Evolutionary conservation across 2,888 invertebrate genomes (phyloP), one percentile per base, ranked within the genome.

Genomic region (Andrena trimmerana): DNA sequence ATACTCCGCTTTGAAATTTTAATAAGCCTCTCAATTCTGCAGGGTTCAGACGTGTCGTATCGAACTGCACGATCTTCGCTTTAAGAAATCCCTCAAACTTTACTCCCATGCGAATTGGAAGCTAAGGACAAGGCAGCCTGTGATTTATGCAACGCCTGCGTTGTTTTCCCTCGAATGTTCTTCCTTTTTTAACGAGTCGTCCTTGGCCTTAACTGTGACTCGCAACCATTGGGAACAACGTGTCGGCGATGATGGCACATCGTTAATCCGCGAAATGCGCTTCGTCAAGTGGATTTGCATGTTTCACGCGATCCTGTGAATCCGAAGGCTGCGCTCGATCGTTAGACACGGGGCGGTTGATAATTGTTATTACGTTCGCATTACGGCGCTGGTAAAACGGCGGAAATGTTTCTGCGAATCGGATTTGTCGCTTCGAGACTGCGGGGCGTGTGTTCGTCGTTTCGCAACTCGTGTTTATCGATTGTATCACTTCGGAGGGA

Each of bases 181-280:
- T 27, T 16, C 16, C 50, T 52, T 52, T 24, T 24, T 24, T 5
- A 50, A 50, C 20, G 1, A 13, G 20, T n/a, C 62, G 70, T 66
- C 84, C 85, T 73, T 85, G 78, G 73, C 85, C 76, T 48, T 76
- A 67, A 74, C 79, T 52, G 50, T 20, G 20, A 20, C 52, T 52
- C 52, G 66, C 62, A 62, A 70, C 2, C 24, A 33, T 48, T 68
- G 67, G 63, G 16, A 66, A 27, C 5, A 4, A 31, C 68, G 31
- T 65, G 16, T 6, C n/a, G 16, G n/a, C 31, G 20, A n/a, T 27
- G 48, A 31, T 59, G 57, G 52, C 42, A 68, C 54, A 31, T 73
- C 52, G 54, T 67, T 76, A 63, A 80, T 70, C 54, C 70, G 59
- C 33, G 50, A 69, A 62, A 67, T 66, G 66, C 72, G 72, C 68